Base-by-base conservation (phyloP, 2,797 vertebrate species). In the Myotis pilosus region DNA sequence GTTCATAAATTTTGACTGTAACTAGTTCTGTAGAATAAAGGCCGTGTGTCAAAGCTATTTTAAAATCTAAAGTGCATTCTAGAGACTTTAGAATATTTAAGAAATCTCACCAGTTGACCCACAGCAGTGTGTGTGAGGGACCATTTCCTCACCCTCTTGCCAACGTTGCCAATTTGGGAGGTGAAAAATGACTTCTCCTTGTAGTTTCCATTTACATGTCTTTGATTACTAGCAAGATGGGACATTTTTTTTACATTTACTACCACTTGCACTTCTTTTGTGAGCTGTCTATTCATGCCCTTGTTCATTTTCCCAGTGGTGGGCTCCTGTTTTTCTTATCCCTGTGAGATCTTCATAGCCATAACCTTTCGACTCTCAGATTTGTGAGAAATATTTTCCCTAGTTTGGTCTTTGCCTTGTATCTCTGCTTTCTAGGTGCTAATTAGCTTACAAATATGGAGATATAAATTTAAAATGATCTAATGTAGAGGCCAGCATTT, bases 171-270 rank as follows among this genome's bases (percentile, higher is more conserved):
- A 82, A 25, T 88, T 72, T 95, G 86, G 79, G 36, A 93, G 83
- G 94, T 94, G 92, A 92, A 96, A 87, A 95, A 87, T 3, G n/a
- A 51, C 68, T 57, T 88, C 1, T 8, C 64, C 64, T 64, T 16
- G 66, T 76, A 53, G 30, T 33, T 83, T 85, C 30, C 75, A 96
- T 95, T 95, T 96, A 62, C 93, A 84, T 96, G 64, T 23, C 94
- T 97, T 96, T 97, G 96, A 96, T 96, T 92, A 49, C 84, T 36
- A 47, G 49, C 0, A 36, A 86, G 62, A 41, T 66, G 69, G 66
- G 60, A 71, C 60, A 30, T 96, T 95, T 87, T 87, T 83, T 79
- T 68, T 20, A 8, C 28, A 13, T 90, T 95, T 82, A 89, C 83
- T 36, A 83, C 57, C 64, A 23, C 68, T 89, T 64, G 62, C 66